A percentile compares a stretch with the other conserved stretches of the same genome.
phyloP scores from a whole-genome alignment of 2,797 vertebrate species.

The Coranthus polyacanthus region DNA sequence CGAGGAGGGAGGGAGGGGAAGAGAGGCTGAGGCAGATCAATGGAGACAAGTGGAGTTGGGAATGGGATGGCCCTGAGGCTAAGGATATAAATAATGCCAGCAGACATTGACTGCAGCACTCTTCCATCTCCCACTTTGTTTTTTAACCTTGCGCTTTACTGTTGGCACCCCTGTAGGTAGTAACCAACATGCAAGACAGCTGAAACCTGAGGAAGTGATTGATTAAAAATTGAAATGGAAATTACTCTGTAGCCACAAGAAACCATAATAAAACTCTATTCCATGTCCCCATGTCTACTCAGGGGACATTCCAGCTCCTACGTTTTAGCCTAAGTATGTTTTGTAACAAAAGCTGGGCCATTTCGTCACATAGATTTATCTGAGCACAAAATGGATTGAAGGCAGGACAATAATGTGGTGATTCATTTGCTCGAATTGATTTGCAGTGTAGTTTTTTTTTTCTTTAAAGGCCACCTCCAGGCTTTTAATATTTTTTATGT shows the following conservation, averaged over 20 bases:
- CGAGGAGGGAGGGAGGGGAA: conserved; percentile 37
- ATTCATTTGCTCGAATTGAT: neutral
- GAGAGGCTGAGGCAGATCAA: conserved; percentile 70
- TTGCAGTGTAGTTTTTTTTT: neutral
- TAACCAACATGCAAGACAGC: conserved; percentile 5
- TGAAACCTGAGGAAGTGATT: conserved; percentile 24
- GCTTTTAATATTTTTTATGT: conserved; percentile 2
- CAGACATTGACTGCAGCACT: conserved; percentile 64
- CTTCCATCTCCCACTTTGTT: conserved; percentile 48
- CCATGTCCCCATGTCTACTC: conserved; percentile 2
- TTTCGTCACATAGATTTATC: conserved; percentile 12
- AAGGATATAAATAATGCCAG: conserved; percentile 75
- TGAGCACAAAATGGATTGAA: neutral
- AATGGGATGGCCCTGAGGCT: conserved; percentile 74
- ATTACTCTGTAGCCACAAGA: conserved; percentile 9
- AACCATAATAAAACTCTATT: neutral
- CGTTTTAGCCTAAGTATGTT: conserved; percentile 4
- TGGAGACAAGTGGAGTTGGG: conserved; percentile 73
- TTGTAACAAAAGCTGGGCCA: conserved; percentile 8
- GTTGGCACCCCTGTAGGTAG: conserved; percentile 26
- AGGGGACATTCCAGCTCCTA: neutral
- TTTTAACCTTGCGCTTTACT: conserved; percentile 48
- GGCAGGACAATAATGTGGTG: neutral
- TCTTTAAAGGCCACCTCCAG: neutral
- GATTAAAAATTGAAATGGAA: conserved; percentile 21